A percentile compares a stretch with the other conserved stretches of the same genome.
Evolutionary conservation across 2,888 invertebrate species (phyloP).

Genomic region (Idaea straminata): DNA sequence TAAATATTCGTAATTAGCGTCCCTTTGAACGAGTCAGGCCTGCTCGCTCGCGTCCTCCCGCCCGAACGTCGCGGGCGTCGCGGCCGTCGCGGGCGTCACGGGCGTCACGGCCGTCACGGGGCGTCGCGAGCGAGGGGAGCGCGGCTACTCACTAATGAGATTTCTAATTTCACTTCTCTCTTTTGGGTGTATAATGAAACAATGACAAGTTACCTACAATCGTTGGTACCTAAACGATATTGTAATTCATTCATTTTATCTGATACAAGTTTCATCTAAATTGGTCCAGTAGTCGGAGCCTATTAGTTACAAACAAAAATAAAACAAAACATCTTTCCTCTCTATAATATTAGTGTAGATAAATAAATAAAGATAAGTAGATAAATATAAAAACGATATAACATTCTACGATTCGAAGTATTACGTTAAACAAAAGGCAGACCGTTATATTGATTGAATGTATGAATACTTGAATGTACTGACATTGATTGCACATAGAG

Average conservation of each 20-base stretch:
- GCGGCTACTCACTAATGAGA: not conserved
- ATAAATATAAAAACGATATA: too few species aligned
- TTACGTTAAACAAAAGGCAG: too few species aligned
- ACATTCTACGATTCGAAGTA: too few species aligned
- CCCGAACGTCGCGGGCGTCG: not conserved
- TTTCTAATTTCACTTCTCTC: not conserved
- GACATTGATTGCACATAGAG: not conserved
- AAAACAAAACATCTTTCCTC: too few species aligned
- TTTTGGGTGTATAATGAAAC: not conserved
- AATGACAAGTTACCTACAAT: not conserved
- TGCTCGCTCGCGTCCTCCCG: too few species aligned
- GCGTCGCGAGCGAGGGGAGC: not conserved
- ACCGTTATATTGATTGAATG: constrained; percentile 15
- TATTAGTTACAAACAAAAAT: too few species aligned
- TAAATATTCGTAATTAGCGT: not conserved
- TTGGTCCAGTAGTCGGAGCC: not conserved
- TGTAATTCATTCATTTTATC: too few species aligned
- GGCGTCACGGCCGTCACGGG: not conserved
- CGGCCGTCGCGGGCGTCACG: not conserved
- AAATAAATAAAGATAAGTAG: too few species aligned
- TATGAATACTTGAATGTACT: constrained; percentile 15
- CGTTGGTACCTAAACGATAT: too few species aligned
- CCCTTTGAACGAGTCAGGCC: not conserved
- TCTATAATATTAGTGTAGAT: too few species aligned
- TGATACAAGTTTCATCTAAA: too few species aligned